These are phyloP conservation scores for Neotoma lepida DNA, from an alignment of 2,113 vertebrate species.

Conservation along the genomic window DNA sequence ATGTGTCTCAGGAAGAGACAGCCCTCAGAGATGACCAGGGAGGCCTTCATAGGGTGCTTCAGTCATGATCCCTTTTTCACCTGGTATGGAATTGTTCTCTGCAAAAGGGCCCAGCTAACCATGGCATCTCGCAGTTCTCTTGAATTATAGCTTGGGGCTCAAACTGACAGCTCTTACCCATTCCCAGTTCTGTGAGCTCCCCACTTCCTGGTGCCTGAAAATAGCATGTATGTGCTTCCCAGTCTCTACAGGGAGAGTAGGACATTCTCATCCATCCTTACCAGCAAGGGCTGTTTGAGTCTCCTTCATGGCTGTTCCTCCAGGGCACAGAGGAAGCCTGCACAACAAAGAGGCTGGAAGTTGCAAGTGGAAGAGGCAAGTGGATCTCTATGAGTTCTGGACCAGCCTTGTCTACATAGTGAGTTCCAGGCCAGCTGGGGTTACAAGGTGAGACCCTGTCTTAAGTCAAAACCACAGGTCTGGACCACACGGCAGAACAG, in stretches of 20 bases:
- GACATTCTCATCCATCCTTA: neutral
- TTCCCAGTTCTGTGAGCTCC: neutral
- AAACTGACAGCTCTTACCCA: neutral
- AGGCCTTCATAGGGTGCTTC: accelerated
- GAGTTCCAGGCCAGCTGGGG: neutral
- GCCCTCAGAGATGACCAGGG: neutral
- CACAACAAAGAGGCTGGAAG: neutral
- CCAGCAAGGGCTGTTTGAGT: neutral
- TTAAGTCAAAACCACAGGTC: neutral
- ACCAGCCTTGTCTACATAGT: neutral
- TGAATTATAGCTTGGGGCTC: neutral
- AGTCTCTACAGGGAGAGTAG: neutral
- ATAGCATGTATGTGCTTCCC: no score
- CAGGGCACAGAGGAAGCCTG: no score
- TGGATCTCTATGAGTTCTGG: neutral
- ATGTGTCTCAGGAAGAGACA: neutral
- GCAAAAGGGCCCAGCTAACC: neutral
- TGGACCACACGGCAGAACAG: neutral
- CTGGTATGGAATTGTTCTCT: neutral
- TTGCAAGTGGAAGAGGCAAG: neutral
- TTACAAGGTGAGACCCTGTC: neutral
- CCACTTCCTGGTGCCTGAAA: neutral
- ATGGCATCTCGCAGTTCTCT: accelerated
- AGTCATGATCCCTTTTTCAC: accelerated
- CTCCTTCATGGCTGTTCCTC: neutral